Evolutionary conservation across 1,140 invertebrate genomes (phyloP).

Genomic region (Conus ventricosus): DNA sequence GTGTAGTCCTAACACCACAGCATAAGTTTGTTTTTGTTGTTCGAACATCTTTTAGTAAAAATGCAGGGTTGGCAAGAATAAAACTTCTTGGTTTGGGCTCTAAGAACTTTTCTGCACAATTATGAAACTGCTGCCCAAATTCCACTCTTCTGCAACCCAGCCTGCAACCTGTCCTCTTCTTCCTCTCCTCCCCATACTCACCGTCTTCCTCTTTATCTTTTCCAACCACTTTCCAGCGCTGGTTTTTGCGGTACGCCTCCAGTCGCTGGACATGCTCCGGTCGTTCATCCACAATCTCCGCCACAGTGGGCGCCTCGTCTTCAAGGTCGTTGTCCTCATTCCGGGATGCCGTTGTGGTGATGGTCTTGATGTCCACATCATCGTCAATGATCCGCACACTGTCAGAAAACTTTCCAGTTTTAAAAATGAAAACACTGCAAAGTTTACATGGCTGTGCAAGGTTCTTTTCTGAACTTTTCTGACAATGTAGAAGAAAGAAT

Average conservation of each 20-base stretch:
- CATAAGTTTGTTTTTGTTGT: no score
- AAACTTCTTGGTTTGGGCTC: no score
- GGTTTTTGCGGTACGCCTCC: conserved; percentile 83
- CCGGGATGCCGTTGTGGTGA: conserved; percentile 78
- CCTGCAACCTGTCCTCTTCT: no score
- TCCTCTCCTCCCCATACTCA: background rate
- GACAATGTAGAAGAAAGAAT: background rate
- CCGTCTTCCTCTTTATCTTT: conserved; percentile 33
- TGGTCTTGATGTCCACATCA: conserved; percentile 83
- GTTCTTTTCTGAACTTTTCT: background rate
- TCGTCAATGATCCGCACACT: conserved; percentile 87
- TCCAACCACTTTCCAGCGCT: conserved; percentile 77
- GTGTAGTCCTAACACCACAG: no score
- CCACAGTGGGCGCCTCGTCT: conserved; percentile 92
- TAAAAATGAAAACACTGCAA: background rate
- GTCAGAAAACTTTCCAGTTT: background rate
- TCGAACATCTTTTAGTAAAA: no score
- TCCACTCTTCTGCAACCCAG: no score
- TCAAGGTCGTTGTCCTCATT: conserved; percentile 83
- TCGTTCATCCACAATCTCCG: conserved; percentile 91
- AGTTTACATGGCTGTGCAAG: background rate
- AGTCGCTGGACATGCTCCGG: conserved; percentile 81
- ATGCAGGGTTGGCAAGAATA: no score
- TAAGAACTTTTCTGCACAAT: no score
- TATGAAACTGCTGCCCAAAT: no score